Base-by-base conservation (phyloP, 2,888 invertebrate species). In the Steinernema carpocapsae region DNA sequence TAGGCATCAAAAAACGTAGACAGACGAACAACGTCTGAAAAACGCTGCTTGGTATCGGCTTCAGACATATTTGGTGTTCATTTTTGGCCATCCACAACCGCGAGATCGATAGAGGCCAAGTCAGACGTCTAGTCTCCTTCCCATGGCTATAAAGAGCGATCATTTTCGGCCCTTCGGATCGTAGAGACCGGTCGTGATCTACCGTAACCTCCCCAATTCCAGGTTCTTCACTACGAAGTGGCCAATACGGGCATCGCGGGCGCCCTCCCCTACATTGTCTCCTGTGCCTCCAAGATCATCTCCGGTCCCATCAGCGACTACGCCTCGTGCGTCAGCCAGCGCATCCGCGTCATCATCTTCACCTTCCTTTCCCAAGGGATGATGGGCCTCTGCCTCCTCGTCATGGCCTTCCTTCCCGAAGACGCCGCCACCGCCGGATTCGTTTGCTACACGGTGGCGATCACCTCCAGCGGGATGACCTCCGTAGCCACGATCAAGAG, bases 401-500 rank as follows among this genome's bases (percentile, higher is more conserved):
- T 79, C 17, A 77, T 83, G 74, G 78, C 83, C n/a, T 70, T 76
- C 56, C 42, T 76, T 14, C 75, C 70, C 22, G 45, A 43, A 1
- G n/a, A 24, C n/a, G 48, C 26, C 19, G 37, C 64, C 10, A 46
- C 51, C 26, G 37, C 64, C 42, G 81, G 79, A 1, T 83, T 83
- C 76, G 73, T 82, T 4, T 80, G 78, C 73, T 84, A 83, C 73
- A 83, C 83, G 0, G 72, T 75, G 3, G 80, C 82, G n/a, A 81
- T 82, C 72, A 77, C 78, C 32, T 75, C 81, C 22, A 78, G 77
- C 10, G 82, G 83, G 10, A 59, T 84, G 24, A 84, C 84, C 48
- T 78, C 81, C 59, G 79, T 83, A 1, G 83, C 83, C 22, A 78
- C 79, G 10, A 78, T 81, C 22, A 80, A 80, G 72, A 79, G 80